Percentiles rank a stretch among this genome's conserved stretches.
These are phyloP conservation scores for Acipenser transmontanus DNA, from an alignment of 2,797 vertebrate genomes.

Conservation along the genomic window DNA sequence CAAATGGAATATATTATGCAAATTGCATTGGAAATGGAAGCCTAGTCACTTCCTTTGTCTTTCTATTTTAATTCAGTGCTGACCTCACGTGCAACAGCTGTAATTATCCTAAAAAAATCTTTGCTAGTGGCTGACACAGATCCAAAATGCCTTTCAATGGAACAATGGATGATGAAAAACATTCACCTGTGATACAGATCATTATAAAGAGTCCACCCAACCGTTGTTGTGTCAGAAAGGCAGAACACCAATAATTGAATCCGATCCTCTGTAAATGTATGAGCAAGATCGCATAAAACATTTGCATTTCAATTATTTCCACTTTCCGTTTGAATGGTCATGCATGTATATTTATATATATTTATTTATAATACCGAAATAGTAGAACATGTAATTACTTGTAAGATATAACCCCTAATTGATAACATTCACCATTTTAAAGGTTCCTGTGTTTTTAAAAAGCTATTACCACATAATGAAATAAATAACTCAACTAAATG, in stretches of 20 bases:
- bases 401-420: too few relatives aligned
- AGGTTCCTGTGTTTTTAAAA: too few relatives aligned
- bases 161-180: not conserved
- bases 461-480: too few relatives aligned
- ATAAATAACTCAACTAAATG: too few relatives aligned
- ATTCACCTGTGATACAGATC: not conserved
- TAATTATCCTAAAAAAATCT: not conserved
- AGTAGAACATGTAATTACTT: not conserved
- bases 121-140: not conserved
- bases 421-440: too few relatives aligned
- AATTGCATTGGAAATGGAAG: not conserved
- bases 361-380: not conserved
- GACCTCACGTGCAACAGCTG: slow-evolving; percentile 1
- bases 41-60: not conserved
- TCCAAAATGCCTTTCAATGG: not conserved
- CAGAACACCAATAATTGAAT: not conserved
- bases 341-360: not conserved
- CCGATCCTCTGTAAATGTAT: not conserved
- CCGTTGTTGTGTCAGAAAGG: not conserved
- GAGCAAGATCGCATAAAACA: not conserved
- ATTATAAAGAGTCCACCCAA: too few relatives aligned
- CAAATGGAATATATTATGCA: slow-evolving; percentile 11
- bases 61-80: not conserved
- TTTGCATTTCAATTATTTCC: slow-evolving; percentile 10
- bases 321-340: not conserved